Base-by-base conservation (phyloP, 2,113 vertebrate species). In the Cercopithecus mona region DNA sequence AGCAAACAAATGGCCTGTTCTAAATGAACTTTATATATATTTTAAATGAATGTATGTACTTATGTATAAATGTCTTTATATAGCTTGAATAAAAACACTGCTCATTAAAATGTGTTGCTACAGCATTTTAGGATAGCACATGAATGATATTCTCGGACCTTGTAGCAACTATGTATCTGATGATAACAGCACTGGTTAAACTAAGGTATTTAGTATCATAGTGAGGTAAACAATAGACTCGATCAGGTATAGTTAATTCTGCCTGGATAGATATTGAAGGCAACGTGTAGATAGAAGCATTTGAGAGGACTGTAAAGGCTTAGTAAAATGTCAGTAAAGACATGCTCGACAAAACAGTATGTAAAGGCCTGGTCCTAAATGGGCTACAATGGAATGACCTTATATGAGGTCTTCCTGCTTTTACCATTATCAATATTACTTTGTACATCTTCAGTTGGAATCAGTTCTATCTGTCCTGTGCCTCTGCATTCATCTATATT, bases 41-140 rank as follows among this genome's bases (percentile, higher is more conserved):
- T 82, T 78, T 79, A 80, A 16, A 73, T 73, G 38, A 80, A 40
- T 72, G 76, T 59, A 20, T 79, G 6, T 57, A n/a, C 68, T 81
- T 59, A 16, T 59, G 2, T 72, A n/a, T 82, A 84, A 27, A 73
- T 84, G 1, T 83, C 25, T 80, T 88, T 84, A 8, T 78, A 5
- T 52, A 55, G 55, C 55, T 70, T 35, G 16, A 61, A 82, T 5
- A 35, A 73, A 91, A 50, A 55, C 12, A 55, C 16, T 86, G 12
- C 16, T 83, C 52, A 45, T 90, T 89, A 43, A 93, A 40, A 43
- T 91, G 78, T 88, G 57, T 70, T 82, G 22, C 23, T 87, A 2
- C 13, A 80, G 43, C 73, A 52, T 32, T 87, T 95, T 82, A 92
- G 35, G n/a, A 48, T 73, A 57, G 80, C 32, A 40, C 18, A 14